A percentile compares a stretch with the other conserved stretches of the same genome.
Evolutionary conservation across 2,888 invertebrate genomes (phyloP).

Genomic region (Drosophila longiperda): DNA sequence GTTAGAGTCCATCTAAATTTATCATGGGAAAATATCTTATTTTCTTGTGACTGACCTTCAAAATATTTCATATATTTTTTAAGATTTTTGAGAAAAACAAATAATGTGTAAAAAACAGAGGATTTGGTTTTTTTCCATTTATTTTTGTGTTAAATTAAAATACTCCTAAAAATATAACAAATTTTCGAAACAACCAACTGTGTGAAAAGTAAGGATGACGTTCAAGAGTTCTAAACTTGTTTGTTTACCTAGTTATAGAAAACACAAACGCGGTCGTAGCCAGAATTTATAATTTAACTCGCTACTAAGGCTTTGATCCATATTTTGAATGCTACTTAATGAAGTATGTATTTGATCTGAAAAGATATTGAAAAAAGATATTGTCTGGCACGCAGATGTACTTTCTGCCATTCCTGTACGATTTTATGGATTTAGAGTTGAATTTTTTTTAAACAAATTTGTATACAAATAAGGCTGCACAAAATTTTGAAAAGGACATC

Average conservation of each 20-base stretch:
- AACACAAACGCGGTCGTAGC: neutral
- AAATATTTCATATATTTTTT: neutral
- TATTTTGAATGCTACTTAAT: neutral
- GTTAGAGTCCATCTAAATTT: neutral
- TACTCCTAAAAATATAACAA: too few relatives aligned
- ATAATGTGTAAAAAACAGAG: neutral
- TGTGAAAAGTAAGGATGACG: neutral
- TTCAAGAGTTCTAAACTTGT: neutral
- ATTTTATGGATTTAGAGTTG: neutral
- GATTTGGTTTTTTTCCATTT: neutral
- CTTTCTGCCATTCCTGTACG: neutral
- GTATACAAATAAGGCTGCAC: constrained; percentile 1
- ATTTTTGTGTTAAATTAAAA: neutral
- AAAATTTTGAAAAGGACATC: neutral
- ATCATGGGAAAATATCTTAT: neutral
- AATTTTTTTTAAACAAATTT: neutral
- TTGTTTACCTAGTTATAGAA: neutral
- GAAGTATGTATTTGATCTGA: neutral
- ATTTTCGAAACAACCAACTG: neutral
- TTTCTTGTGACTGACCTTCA: neutral
- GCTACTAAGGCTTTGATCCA: neutral
- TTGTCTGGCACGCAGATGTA: neutral
- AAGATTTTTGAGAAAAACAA: neutral
- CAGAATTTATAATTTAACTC: neutral
- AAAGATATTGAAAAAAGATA: neutral